Evolutionary conservation across 2,888 invertebrate species (phyloP).

Genomic region (Furcula furcula): DNA sequence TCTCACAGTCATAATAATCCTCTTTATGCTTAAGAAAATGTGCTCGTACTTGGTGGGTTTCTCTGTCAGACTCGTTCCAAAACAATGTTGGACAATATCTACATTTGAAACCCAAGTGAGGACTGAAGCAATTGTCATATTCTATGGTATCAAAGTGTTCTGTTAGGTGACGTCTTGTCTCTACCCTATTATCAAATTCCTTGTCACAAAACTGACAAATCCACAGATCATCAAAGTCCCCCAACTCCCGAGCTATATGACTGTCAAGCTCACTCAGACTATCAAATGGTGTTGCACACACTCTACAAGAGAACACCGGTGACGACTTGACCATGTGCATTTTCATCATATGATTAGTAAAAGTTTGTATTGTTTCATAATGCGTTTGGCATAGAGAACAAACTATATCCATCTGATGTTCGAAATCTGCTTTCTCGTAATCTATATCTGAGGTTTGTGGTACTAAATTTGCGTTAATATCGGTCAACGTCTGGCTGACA

Average conservation of each 20-base stretch:
- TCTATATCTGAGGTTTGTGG: conserved; percentile 52
- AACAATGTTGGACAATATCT: conserved; percentile 70
- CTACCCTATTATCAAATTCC: conserved; percentile 63
- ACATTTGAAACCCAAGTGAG: conserved; percentile 76
- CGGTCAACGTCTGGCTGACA: conserved; percentile 41
- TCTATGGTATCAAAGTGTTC: conserved; percentile 59
- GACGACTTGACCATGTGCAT: conserved; percentile 59
- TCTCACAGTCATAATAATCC: conserved; percentile 65
- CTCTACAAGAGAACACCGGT: conserved; percentile 61
- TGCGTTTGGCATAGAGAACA: conserved; percentile 59
- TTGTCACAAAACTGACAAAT: conserved; percentile 77
- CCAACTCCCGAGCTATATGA: conserved; percentile 55
- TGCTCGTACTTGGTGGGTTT: conserved; percentile 61
- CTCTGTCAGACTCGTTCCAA: conserved; percentile 76
- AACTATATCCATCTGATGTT: conserved; percentile 37
- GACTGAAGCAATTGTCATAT: conserved; percentile 70
- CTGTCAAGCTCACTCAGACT: conserved; percentile 49
- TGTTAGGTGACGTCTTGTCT: conserved; percentile 55
- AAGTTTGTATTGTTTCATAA: conserved; percentile 37
- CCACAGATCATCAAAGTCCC: conserved; percentile 70
- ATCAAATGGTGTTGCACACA: conserved; percentile 66
- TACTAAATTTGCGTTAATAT: conserved; percentile 49
- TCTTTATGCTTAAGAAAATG: conserved; percentile 57
- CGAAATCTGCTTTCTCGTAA: conserved; percentile 43
- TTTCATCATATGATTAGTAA: conserved; percentile 59